Conservation (phyloP, 2,797 vertebrate species). For the Buceros bicornis region DNA sequence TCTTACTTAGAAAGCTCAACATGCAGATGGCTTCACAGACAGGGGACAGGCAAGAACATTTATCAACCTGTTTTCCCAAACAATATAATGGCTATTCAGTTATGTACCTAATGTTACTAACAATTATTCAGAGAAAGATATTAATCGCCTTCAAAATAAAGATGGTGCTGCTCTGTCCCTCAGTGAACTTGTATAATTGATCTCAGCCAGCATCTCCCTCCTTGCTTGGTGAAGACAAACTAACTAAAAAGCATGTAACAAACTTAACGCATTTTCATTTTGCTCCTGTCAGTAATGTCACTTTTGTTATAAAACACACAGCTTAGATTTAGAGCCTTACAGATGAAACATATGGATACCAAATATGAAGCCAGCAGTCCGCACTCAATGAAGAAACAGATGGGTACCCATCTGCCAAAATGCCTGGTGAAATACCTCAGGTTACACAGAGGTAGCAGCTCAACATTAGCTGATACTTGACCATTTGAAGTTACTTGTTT, state of each 20-base stretch:
- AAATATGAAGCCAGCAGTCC: slow-evolving; percentile 52
- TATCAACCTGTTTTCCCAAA: not conserved
- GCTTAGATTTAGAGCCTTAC: slow-evolving; percentile 52
- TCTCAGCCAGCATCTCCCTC: not conserved
- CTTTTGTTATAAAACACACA: slow-evolving; percentile 51
- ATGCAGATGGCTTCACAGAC: not conserved
- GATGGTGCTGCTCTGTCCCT: not conserved
- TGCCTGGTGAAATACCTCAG: slow-evolving; percentile 52
- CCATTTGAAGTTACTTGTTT: not conserved
- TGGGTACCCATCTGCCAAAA: slow-evolving; percentile 69
- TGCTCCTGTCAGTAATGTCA: slow-evolving; percentile 63
- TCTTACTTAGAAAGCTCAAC: not conserved
- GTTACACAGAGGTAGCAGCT: slow-evolving; percentile 54
- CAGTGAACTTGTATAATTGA: not conserved
- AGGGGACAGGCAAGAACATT: not conserved
- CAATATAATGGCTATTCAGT: not conserved
- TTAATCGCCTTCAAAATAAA: not conserved
- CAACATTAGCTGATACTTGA: slow-evolving; percentile 18
- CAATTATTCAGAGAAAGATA: not conserved
- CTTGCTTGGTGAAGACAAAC: not conserved
- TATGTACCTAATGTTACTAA: not conserved
- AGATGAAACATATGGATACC: slow-evolving; percentile 66
- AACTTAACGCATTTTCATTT: slow-evolving; percentile 47
- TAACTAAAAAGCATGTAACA: not conserved
- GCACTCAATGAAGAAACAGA: slow-evolving; percentile 16